Base-by-base conservation (phyloP, 2,888 invertebrate species). In the Nebria salina region DNA sequence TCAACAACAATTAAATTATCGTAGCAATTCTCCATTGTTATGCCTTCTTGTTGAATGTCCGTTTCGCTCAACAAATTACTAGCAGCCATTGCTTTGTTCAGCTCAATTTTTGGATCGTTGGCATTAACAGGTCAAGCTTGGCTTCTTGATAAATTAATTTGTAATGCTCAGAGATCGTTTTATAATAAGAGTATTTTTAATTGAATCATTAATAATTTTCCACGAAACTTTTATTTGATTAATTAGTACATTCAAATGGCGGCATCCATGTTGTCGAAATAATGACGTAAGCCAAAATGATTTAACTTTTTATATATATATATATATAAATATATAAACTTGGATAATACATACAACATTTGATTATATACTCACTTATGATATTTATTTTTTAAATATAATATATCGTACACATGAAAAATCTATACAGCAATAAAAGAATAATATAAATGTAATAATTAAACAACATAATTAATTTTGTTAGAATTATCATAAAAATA, bases 1-100 rank as follows among this genome's bases (percentile, higher is more conserved):
- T 97, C 97, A 84, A 97, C 94, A 81, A 97, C 93, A 89, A 97
- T 95, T 88, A 97, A 95, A 90, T 96, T 96, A 89, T 97, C 96
- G 88, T 95, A 96, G 88, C 95, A 96, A 86, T 94, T 93, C 88
- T 94, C 94, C 93, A 96, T 93, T 25, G 86, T 85, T 54, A 8
- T 54, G 1, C 54, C 54, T 54, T 1, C 54, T 54, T 13, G 54
- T 54, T 54, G 4, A 11, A 54, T 1, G 7, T 54, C 13, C 2
- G 54, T 64, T 54, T 75, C 75, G 75, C 43, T 75, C 34, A 42
- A 43, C 26, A 75, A 41, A 66, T 72, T 64, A 70, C 34, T 81
- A 64, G 81, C 64, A 76, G 81, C 81, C 81, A 81, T 81, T 72
- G 2, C 7, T 8, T 54, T 13, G 4, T 68, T 68, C 9, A 7